Evolutionary conservation across 2,888 invertebrate species (phyloP).

Genomic region (Podotricha telesiphe): DNA sequence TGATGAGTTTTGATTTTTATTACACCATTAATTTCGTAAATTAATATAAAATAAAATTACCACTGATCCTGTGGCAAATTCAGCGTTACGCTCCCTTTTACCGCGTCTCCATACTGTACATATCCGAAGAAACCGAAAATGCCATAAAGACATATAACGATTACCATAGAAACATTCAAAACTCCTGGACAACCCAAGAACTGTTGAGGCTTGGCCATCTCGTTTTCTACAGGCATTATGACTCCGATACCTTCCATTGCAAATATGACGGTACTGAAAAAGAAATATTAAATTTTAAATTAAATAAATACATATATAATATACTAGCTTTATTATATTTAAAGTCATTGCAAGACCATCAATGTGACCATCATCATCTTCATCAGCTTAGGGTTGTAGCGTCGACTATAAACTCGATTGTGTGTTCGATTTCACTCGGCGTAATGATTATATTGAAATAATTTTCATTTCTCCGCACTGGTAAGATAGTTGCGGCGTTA

Average conservation of each 20-base stretch:
- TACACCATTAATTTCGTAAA: no score
- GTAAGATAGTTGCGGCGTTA: no score
- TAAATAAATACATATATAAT: not conserved
- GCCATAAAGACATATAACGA: constrained; percentile 90
- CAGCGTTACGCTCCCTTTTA: constrained; percentile 90
- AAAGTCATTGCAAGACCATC: no score
- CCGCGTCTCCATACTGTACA: constrained; percentile 89
- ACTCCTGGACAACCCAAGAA: constrained; percentile 93
- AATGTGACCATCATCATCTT: no score
- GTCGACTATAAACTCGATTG: no score
- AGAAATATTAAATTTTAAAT: not conserved
- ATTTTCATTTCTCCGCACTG: no score
- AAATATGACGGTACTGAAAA: constrained; percentile 93
- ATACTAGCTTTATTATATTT: no score
- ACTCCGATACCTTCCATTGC: constrained; percentile 98
- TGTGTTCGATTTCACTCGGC: no score
- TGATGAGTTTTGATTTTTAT: no score
- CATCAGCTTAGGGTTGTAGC: no score
- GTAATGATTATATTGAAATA: no score
- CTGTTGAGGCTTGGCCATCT: constrained; percentile 91
- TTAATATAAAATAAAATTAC: constrained; percentile 69
- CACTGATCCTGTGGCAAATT: constrained; percentile 88
- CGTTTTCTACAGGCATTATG: constrained; percentile 96
- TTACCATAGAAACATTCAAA: constrained; percentile 92
- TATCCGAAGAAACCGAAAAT: constrained; percentile 96